Evolutionary conservation across 2,113 vertebrate genomes (phyloP), one percentile per base, ranked within the genome.

Genomic region (Oncorhynchus nerka): DNA sequence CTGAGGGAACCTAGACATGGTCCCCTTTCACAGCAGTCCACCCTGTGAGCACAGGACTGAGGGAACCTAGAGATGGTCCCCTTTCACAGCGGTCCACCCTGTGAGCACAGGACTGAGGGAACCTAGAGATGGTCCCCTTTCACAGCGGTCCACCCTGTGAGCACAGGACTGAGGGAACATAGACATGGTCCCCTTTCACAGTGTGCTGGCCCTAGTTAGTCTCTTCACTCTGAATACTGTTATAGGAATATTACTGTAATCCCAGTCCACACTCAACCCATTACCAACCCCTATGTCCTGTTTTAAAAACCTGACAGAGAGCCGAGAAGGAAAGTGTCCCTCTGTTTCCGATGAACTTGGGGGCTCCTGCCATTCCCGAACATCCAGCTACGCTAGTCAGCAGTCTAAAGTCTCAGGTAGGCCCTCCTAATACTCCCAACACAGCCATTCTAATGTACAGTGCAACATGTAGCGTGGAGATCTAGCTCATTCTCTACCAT

Each of bases 331-430:
- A 70, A 98, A 95, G 87, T 97, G 95, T 70, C 88, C 93, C 1
- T 96, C 96, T 16, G 92, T 94, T 81, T 93, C 97, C 4, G 97
- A 99, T 3, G 96, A 98, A 66, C 89, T 96, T 11, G 96, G 93
- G 28, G 94, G 94, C 71, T 96, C 90, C 69, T 95, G 97, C 80
- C 97, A 99, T 92, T 98, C 97, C 66, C 94, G 97, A 83, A 98
- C 97, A 28, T 97, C 97, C 75, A 99, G 97, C 93, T 95, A 97
- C 75, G 96, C 97, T 85, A 99, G 97, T 89, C 97, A 98, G 86
- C 97, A 99, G 85, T 99, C 97, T 75, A 98, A 95, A 94, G 93
- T 97, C 72, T 98, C 97, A 95, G 97, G 97, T 99, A 95, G 34
- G 79, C 70, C 32, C 19, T 70, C 5, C 34, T 8, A 3, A 45